phyloP scores from a whole-genome alignment of 1,140 invertebrate species.

The Ips typographus region DNA sequence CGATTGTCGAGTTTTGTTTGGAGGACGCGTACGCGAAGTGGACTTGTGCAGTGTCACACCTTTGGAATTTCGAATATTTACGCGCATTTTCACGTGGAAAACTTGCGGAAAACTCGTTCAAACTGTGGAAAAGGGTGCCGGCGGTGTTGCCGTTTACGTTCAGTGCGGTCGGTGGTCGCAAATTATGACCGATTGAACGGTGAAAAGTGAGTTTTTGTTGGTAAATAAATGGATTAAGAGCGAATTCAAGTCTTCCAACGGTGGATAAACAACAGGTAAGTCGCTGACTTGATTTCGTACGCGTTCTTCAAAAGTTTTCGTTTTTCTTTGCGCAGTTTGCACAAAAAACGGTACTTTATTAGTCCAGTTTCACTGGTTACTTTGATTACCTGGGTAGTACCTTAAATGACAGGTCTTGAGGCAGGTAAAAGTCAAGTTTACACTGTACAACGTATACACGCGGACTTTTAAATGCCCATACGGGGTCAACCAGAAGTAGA shows the following conservation, averaged over 20 bases:
- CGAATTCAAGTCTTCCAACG: constrained; percentile 32
- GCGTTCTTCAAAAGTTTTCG: background rate
- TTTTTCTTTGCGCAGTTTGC: background rate
- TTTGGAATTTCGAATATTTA: constrained; percentile 23
- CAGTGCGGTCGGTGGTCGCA: background rate
- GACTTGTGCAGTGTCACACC: constrained; percentile 28
- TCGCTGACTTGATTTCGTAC: constrained; percentile 11
- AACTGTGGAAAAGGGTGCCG: constrained; percentile 14
- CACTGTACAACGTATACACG: constrained; percentile 30
- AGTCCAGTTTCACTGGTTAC: background rate
- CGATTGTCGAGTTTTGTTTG: constrained; percentile 13
- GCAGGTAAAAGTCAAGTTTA: constrained; percentile 40
- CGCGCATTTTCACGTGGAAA: constrained; percentile 35
- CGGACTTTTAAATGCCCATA: constrained; percentile 41
- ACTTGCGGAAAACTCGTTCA: constrained; percentile 31
- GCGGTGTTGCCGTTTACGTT: constrained; percentile 6
- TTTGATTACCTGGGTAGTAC: constrained; percentile 5
- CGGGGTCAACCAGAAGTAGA: constrained; percentile 9
- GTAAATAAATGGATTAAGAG: constrained; percentile 38
- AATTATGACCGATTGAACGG: no score
- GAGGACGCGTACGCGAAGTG: constrained; percentile 18
- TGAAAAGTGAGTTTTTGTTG: constrained; percentile 20
- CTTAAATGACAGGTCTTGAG: constrained; percentile 22
- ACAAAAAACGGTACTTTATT: constrained; percentile 17
- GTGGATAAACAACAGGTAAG: constrained; percentile 40